A percentile compares a stretch with the other conserved stretches of the same genome.
These are phyloP conservation scores for Ophion ventricosus DNA, from an alignment of 2,888 invertebrate genomes.

Conservation along the genomic window DNA sequence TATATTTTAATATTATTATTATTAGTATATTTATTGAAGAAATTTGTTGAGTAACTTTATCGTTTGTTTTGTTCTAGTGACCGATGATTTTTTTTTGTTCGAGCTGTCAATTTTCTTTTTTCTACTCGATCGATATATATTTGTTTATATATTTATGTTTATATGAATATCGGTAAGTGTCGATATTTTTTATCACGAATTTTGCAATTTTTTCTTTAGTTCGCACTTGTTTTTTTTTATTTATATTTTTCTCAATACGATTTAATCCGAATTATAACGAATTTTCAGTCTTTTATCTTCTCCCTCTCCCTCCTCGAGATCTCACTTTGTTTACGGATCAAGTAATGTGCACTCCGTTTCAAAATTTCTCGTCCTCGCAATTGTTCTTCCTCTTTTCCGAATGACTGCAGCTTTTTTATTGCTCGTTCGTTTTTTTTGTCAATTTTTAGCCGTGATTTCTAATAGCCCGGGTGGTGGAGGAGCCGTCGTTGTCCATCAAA, in stretches of 20 bases:
- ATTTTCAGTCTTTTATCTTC: slow-evolving; percentile 31
- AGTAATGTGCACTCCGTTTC: neutral
- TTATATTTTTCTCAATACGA: neutral
- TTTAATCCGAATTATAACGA: neutral
- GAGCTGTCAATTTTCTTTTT: no score
- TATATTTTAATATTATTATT: neutral
- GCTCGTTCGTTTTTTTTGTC: neutral
- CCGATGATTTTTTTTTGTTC: no score
- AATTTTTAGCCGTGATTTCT: slow-evolving; percentile 40
- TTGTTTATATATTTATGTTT: no score
- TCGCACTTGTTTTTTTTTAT: neutral
- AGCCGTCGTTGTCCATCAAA: slow-evolving; percentile 53
- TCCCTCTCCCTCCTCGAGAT: slow-evolving; percentile 3
- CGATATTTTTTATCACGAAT: neutral
- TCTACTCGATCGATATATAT: no score
- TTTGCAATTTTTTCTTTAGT: neutral
- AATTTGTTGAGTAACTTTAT: no score
- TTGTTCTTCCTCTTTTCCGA: neutral
- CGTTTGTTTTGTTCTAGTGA: no score
- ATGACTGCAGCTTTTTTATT: neutral
- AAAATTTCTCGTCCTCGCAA: neutral
- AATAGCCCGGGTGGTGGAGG: slow-evolving; percentile 23
- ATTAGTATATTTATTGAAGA: neutral
- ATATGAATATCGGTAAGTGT: no score
- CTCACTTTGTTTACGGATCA: neutral